Base-by-base conservation (phyloP, 2,113 vertebrate species). In the Todiramphus saurophagus region DNA sequence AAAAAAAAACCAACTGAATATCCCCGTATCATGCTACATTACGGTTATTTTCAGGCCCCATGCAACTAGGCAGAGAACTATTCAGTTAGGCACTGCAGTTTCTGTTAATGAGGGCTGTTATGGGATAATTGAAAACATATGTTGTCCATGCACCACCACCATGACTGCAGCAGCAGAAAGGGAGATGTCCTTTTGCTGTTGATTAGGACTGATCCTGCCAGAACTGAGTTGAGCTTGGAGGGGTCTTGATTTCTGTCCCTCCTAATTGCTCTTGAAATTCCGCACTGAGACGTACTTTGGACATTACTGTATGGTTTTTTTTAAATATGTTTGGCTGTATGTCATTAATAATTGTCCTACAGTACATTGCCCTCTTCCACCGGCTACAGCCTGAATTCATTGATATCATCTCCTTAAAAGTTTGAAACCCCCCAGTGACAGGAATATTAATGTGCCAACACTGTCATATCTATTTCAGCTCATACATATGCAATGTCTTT, bases 401-500 rank as follows among this genome's bases (percentile, higher is more conserved):
- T 99, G 99, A 98, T 99, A 99, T 98, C 97, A 98, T 99, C 98
- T 98, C 98, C 98, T 99, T 99, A 99, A 99, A 99, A 99, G 99
- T 99, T 99, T 99, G 98, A 99, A 99, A 98, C 98, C 98, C 99
- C 99, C 98, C 97, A 99, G 99, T 99, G 99, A 99, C 99, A 99
- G 98, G 99, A 99, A 99, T 99, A 99, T 99, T 99, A 99, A 99
- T 99, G 98, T 99, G 98, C 98, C 98, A 98, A 99, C 98, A 99
- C 98, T 99, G 99, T 99, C 99, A 99, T 99, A 99, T 99, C 99
- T 99, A 98, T 99, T 99, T 99, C 99, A 99, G 98, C 99, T 99
- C 99, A 99, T 99, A 99, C 99, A 99, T 99, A 99, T 99, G 99
- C 99, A 99, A 98, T 98, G 98, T 99, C 99, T 99, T 99, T 99